Base-by-base conservation (phyloP, 1,140 invertebrate genomes). In the Apis mellifera region DNA sequence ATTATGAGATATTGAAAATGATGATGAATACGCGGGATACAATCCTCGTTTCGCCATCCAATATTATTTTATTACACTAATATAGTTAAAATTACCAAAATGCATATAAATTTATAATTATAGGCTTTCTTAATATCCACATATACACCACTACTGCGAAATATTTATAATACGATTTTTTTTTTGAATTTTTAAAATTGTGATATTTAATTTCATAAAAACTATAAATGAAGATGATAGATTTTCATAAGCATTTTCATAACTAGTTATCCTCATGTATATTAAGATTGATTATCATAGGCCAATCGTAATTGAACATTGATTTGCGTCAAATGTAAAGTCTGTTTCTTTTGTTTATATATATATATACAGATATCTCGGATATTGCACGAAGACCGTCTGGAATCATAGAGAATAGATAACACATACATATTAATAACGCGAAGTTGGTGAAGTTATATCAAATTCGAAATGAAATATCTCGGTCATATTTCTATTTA, bases 1-100 rank as follows among this genome's bases (percentile, higher is more conserved):
- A 84, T 84, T 65, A 80, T 81, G 48, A 60, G 54, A 84, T 75
- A 65, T 66, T 62, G 62, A 54, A 74, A 48, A 65, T 66, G 11
- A 55, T 48, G 57, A 50, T 32, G 54, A 57, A 57, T 73, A 32
- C 72, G 7, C 13, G 59, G 8, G 66, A n/a, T 55, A 32, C 50
- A 55, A 55, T 57, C 42, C 42, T 9, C 21, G 21, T 50, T 62
- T 50, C 7, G 19, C 19, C 9, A 12, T 23, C 3, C 17, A 17
- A 50, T 60, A 32, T 70, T 50, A 13, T 57, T 26, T 19, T 21
- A 54, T 71, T 55, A 15, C 23, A 13, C 8, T 9, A 1, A 8
- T 17, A n/a, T 9, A 2, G n/a, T 15, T n/a, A n/a, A 50, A 15
- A n/a, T 9, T 9, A 50, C 5, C 42, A n/a, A 26, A 68, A 26